phyloP scores from a whole-genome alignment of 2,113 vertebrate genomes.

The Trematocara stigmaticum region DNA sequence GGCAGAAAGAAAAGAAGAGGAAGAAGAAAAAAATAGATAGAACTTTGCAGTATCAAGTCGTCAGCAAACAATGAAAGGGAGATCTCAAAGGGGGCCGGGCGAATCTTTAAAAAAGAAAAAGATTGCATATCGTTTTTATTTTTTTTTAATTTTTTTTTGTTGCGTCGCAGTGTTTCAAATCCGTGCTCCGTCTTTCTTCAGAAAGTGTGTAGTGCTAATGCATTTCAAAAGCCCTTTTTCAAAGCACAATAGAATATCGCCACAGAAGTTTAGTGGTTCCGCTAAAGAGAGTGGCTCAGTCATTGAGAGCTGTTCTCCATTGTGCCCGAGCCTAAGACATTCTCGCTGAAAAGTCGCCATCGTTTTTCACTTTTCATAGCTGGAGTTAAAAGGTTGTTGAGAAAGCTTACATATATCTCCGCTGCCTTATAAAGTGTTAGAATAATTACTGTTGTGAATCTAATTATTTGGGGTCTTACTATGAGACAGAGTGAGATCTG shows the following conservation, averaged over 20 bases:
- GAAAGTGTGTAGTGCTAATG: slow-evolving; percentile 69
- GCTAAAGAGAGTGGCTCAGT: slow-evolving; percentile 65
- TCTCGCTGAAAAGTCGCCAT: slow-evolving; percentile 31
- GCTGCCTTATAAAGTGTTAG: slow-evolving; percentile 20
- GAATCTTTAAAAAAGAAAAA: slow-evolving; percentile 42
- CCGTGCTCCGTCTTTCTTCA: slow-evolving; percentile 71
- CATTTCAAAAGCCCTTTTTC: slow-evolving; percentile 72
- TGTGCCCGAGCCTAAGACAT: slow-evolving; percentile 48
- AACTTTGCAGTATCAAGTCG: slow-evolving; percentile 72
- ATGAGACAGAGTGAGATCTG: background rate
- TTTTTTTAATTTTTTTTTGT: slow-evolving; percentile 51
- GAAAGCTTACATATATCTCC: slow-evolving; percentile 48
- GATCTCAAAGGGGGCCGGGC: slow-evolving; percentile 53
- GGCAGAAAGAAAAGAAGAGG: slow-evolving; percentile 58
- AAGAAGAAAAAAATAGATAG: slow-evolving; percentile 41
- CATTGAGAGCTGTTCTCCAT: slow-evolving; percentile 44
- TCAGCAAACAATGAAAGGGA: slow-evolving; percentile 65
- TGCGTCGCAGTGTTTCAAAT: slow-evolving; percentile 66
- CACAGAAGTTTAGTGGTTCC: slow-evolving; percentile 69
- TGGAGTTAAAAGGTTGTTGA: slow-evolving; percentile 46
- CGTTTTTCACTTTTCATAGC: slow-evolving; percentile 41
- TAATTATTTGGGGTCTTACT: background rate
- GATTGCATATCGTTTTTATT: slow-evolving; percentile 62
- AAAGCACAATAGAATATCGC: slow-evolving; percentile 68
- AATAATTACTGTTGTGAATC: slow-evolving; percentile 47